Base-by-base conservation (phyloP, 1,140 invertebrate genomes). In the Orius laevigatus region DNA sequence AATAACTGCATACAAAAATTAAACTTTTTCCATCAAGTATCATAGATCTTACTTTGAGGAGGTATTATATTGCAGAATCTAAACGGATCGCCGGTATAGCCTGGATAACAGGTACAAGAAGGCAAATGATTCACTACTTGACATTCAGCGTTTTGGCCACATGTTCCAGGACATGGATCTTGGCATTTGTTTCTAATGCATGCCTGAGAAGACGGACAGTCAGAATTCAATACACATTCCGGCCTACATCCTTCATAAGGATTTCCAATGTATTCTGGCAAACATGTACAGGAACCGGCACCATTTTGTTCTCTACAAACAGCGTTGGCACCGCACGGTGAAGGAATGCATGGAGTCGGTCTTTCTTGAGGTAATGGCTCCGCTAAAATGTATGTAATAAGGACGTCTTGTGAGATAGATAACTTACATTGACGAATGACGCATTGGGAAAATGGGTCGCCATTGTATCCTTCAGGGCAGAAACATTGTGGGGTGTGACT, bases 311-410 rank as follows among this genome's bases (percentile, higher is more conserved):
- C 76, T 64, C 70, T 70, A 54, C 78, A 83, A 50, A 73, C 54
- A 25, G 78, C 76, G 62, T 81, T 81, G n/a, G 73, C 57, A 40
- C 80, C 80, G 61, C 80, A 84, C 1, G 78, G 79, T 11, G 75
- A 79, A 32, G 78, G 77, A 16, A 64, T 63, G 60, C 78, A 81
- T 15, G 76, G 76, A 45, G 60, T 62, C 53, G 55, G 34, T 15
- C 49, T 40, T 39, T 56, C 49, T 40, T 46, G 19, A 41, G 56
- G 53, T 0, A 45, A 18, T 45, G 56, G 49, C 39, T 53, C 52
- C 41, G 48, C 50, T 41, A 41, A 38, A 53, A 55, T 40, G 42
- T 39, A 25, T n/a, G 38, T 45, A 35, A 50, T 4, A 38, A 47
- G 58, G 51, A 35, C 19, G 43, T 18, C 44, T 3, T 38, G 5